Conservation (phyloP, 2,113 vertebrate genomes). For the Notechis scutatus region DNA sequence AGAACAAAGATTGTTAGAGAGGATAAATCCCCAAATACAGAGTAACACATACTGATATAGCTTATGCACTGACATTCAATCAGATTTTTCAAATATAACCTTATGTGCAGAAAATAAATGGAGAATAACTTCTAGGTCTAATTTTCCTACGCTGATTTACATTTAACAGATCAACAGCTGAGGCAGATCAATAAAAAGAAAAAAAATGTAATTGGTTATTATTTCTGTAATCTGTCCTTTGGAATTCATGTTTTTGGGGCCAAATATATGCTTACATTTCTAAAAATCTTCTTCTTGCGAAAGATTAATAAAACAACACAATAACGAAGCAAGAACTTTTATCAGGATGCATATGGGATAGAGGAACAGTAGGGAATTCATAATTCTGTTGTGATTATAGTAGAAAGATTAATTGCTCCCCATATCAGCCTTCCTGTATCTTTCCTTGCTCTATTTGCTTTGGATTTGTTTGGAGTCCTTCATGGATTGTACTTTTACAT, state of each 20-base stretch:
- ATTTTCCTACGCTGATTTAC: not conserved
- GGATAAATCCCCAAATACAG: not conserved
- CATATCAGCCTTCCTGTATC: not conserved
- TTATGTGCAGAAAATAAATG: not conserved
- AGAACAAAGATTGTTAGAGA: not conserved
- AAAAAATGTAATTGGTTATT: not conserved
- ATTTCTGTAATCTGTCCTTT: not conserved
- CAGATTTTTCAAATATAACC: not conserved
- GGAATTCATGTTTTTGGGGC: not conserved
- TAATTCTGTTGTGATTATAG: not conserved
- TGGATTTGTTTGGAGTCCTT: not conserved
- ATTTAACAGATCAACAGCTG: not conserved
- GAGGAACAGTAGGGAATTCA: not conserved
- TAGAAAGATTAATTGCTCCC: not conserved
- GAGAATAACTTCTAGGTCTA: not conserved
- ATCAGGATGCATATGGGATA: not conserved
- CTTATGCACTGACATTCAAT: not conserved
- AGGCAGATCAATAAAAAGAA: not conserved
- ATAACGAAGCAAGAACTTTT: not conserved
- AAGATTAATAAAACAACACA: not conserved
- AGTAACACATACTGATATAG: not conserved
- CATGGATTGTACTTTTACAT: not conserved
- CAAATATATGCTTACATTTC: not conserved
- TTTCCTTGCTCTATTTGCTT: not conserved
- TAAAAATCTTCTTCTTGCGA: not conserved